Evolutionary conservation across 2,888 invertebrate genomes (phyloP).

Genomic region (Metellina segmentata): DNA sequence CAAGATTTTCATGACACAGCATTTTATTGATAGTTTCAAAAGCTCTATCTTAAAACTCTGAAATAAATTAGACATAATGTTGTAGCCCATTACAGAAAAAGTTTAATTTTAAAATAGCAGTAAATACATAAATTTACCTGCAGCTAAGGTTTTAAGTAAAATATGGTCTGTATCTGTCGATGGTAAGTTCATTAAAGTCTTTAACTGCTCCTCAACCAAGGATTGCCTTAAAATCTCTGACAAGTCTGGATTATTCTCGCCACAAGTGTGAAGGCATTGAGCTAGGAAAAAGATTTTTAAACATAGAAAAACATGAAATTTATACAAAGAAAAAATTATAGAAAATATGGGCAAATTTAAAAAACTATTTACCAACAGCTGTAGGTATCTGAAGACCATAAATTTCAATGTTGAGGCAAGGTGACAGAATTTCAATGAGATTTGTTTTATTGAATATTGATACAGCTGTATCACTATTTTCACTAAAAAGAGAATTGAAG

Average conservation of each 20-base stretch:
- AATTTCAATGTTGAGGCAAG: conserved; percentile 84
- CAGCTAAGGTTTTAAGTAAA: conserved; percentile 84
- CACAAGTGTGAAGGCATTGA: conserved; percentile 87
- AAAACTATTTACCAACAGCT: conserved; percentile 79
- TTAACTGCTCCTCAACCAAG: conserved; percentile 79
- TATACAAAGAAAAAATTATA: neutral
- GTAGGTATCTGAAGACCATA: conserved; percentile 83
- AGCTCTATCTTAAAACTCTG: neutral
- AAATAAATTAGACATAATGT: neutral
- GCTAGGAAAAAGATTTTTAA: conserved; percentile 80
- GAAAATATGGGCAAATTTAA: neutral
- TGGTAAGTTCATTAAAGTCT: conserved; percentile 58
- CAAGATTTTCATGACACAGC: neutral
- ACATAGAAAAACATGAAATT: neutral
- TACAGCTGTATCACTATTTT: conserved; percentile 84
- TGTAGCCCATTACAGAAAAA: too few relatives aligned
- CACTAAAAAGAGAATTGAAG: conserved; percentile 80
- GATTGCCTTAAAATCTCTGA: conserved; percentile 83
- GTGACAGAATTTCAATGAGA: conserved; percentile 84
- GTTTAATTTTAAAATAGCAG: neutral
- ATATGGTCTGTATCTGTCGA: conserved; percentile 40
- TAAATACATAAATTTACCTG: conserved; percentile 82
- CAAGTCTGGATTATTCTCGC: conserved; percentile 86
- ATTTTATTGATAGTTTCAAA: too few relatives aligned
- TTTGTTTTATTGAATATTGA: conserved; percentile 86